Base-by-base conservation (phyloP, 1,140 invertebrate genomes). In the Neoseiulus cucumeris region DNA sequence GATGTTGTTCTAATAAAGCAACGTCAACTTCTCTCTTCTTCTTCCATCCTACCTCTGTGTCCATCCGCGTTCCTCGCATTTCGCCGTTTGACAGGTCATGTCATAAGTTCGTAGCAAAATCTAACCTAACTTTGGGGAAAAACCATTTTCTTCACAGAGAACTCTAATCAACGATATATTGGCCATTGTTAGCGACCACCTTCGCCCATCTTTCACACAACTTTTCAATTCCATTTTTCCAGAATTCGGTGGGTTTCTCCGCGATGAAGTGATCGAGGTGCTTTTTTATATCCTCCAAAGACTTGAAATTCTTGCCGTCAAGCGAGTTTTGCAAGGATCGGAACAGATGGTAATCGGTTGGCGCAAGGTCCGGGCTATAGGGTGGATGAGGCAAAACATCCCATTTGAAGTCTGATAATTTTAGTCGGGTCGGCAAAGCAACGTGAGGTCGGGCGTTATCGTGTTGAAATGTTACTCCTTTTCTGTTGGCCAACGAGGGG, bases 281-380 rank as follows among this genome's bases (percentile, higher is more conserved):
- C n/a, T 20, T 28, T 44, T 64, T 64, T n/a, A 68, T 20, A 29
- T 67, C 45, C 14, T 72, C 64, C 20, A 18, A 22, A 64, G 66
- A 42, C 20, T 66, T 64, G 55, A 73, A 73, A 7, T 66, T 64
- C 66, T 71, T 72, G 7, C 64, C 71, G 18, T n/a, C 29, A 9
- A 73, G 45, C 12, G 6, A 55, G 64, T 71, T 59, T 18, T 68
- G 7, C 28, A 73, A 44, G 17, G 67, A 28, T 17, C 64, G 7
- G 64, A 74, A 73, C n/a, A 74, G 65, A 67, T 69, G 67, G 47
- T 67, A 74, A 47, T 74, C 70, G 30, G 70, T 67, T n/a, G 73
- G 66, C 25, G 72, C 66, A 33, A 72, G 44, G 45, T 73, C 72
- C 39, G 71, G 70, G 59, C 64, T 67, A 64, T 73, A 74, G 28